Evolutionary conservation across 2,888 invertebrate species (phyloP).

Genomic region (Dasypogon diadema): DNA sequence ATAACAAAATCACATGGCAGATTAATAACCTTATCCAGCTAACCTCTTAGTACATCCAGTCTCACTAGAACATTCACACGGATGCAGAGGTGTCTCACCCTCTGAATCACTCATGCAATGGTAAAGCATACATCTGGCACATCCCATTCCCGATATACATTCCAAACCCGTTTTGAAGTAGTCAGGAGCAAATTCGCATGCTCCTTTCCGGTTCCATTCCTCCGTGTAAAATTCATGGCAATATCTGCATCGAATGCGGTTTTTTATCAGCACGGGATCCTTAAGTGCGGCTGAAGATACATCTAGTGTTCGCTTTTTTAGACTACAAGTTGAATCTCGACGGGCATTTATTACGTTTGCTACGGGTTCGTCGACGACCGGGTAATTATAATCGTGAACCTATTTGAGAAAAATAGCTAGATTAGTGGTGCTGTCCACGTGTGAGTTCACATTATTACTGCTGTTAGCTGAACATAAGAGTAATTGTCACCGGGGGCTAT

Average conservation of each 20-base stretch:
- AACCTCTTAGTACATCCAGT: conserved; percentile 81
- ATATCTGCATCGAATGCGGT: conserved; percentile 72
- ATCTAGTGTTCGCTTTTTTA: conserved; percentile 76
- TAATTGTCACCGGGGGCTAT: conserved; percentile 75
- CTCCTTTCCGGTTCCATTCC: conserved; percentile 87
- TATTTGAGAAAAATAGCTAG: conserved; percentile 58
- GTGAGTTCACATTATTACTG: conserved; percentile 67
- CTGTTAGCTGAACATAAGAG: conserved; percentile 86
- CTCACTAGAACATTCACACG: conserved; percentile 84
- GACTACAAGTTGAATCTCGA: conserved; percentile 72
- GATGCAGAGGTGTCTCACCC: conserved; percentile 86
- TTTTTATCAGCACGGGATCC: conserved; percentile 64
- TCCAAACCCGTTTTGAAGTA: conserved; percentile 83
- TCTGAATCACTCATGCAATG: conserved; percentile 94
- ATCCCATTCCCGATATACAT: conserved; percentile 84
- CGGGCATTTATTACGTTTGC: conserved; percentile 65
- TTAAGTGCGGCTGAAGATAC: conserved; percentile 65
- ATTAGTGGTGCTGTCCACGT: conserved; percentile 37
- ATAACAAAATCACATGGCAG: conserved; percentile 22
- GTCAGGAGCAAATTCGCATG: conserved; percentile 90
- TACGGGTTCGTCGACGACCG: conserved; percentile 70
- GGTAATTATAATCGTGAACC: conserved; percentile 90
- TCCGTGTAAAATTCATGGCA: conserved; percentile 86
- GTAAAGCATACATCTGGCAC: conserved; percentile 91
- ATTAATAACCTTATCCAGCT: no score